Evolutionary conservation across 2,797 vertebrate genomes (phyloP).

Genomic region (Manis pentadactyla): DNA sequence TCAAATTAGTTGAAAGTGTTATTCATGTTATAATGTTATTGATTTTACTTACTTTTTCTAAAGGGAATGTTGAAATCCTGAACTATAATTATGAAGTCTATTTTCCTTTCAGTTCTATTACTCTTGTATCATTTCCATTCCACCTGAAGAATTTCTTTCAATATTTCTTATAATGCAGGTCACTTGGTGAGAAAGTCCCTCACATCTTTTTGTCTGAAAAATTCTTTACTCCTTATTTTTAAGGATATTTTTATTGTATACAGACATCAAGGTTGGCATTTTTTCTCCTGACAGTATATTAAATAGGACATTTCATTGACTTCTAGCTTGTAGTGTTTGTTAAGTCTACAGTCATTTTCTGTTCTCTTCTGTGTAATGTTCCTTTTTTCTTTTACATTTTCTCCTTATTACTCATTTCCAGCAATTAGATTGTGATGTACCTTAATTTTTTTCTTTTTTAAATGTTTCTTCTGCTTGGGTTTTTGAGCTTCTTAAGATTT

Average conservation of each 20-base stretch:
- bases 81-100: neutral
- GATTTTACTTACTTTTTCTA: neutral
- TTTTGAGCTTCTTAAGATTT: neutral
- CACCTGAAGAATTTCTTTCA: conserved; percentile 27
- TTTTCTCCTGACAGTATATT: neutral
- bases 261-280: neutral
- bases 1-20: neutral
- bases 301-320: neutral
- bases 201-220: neutral
- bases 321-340: neutral
- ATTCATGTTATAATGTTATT: neutral
- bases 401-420: neutral
- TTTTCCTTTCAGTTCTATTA: neutral
- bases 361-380: neutral
- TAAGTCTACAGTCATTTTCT: neutral
- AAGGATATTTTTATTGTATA: neutral
- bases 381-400: neutral
- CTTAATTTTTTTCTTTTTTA: neutral
- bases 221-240: neutral
- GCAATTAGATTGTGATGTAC: neutral
- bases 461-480: neutral
- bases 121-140: neutral
- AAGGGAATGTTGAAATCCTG: neutral
- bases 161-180: neutral
- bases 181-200: neutral